Percentiles rank a stretch among this genome's conserved stretches.
Evolutionary conservation across 2,888 invertebrate genomes (phyloP).

Genomic region (Philopedon plagiatum): DNA sequence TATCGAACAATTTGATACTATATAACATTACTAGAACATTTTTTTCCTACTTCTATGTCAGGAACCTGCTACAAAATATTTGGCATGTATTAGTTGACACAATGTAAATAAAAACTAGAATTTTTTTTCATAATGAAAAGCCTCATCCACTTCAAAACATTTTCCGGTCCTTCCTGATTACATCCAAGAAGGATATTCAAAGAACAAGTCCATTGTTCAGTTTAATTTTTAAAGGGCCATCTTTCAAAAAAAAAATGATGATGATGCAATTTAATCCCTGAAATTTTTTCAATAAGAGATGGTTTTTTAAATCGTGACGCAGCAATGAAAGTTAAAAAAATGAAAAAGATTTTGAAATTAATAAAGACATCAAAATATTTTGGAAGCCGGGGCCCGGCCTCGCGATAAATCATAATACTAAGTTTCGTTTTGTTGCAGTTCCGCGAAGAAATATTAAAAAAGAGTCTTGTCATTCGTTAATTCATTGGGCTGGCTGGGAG

Average conservation of each 20-base stretch:
- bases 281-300: background rate
- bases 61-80: too few species aligned
- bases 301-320: background rate
- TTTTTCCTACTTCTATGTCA: too few species aligned
- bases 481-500: conserved; percentile 15
- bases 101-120: too few species aligned
- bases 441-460: conserved; percentile 27
- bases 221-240: background rate
- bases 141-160: too few species aligned
- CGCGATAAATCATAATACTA: conserved; percentile 38
- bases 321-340: background rate
- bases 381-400: conserved; percentile 27
- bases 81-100: too few species aligned
- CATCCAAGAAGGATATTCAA: background rate
- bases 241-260: conserved; percentile 10
- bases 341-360: conserved; percentile 21
- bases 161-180: background rate
- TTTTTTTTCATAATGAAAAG: background rate
- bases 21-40: too few species aligned
- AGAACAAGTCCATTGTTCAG: background rate
- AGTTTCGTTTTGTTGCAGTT: conserved; percentile 28
- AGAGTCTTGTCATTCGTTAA: conserved; percentile 38
- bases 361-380: conserved; percentile 47
- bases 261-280: background rate
- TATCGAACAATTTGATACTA: too few species aligned